Evolutionary conservation across 2,113 vertebrate genomes (phyloP), one percentile per base, ranked within the genome.

Genomic region (Numenius arquata): DNA sequence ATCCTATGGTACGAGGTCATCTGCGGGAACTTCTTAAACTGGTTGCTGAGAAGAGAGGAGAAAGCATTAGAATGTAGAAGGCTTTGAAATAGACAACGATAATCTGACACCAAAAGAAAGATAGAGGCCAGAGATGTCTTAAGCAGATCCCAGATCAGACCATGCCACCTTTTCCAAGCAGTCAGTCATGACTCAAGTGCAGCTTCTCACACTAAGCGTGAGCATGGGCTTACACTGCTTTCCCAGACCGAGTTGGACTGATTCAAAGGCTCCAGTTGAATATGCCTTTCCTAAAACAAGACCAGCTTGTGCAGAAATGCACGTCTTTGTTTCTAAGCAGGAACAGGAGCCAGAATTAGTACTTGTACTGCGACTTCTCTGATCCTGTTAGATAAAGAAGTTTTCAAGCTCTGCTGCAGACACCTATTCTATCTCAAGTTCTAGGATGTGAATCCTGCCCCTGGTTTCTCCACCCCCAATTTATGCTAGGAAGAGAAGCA

Each of bases 1-100:
- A 99, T 99, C 96, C 99, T 98, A 85, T 99, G 99, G 97, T 99
- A 99, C 12, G 99, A 99, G 96, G 99, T 99, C 99, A 99, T 99
- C 98, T 99, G 99, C 93, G 99, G 99, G 95, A 99, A 99, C 98
- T 99, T 99, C 98, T 99, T 99, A 97, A 99, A 99, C 96, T 99
- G 99, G 96, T 99, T 99, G 98, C 99, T 99, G 95, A 72, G 95
- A 61, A 68, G 26, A 90, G 45, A 62, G 22, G 36, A 47, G 70
- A 92, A 72, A 72, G 79, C 65, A 19, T 8, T 55, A 50, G 26
- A 32, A 22, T 11, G 65, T 2, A 53, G 41, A 30, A 40, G 14
- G 55, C 21, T 32, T 65, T 14, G 16, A 70, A 71, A 55, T 32
- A 15, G 72, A 26, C 20, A 52, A 58, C 1, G 6, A 43, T 26